These are phyloP conservation scores for Vesta saturnalis DNA, from an alignment of 2,888 invertebrate species.

Conservation along the genomic window DNA sequence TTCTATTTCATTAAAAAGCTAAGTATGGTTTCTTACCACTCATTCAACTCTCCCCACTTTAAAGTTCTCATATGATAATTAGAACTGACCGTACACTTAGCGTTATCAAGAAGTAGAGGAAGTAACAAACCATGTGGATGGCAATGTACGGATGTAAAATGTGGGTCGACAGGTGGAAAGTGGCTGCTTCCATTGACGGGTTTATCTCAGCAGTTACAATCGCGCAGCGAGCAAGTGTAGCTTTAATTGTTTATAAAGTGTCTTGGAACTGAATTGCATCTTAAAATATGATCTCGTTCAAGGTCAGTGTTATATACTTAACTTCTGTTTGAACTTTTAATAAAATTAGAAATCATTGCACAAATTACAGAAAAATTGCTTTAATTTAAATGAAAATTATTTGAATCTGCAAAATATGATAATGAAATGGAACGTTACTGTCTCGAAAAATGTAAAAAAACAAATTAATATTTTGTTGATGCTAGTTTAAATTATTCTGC, in stretches of 20 bases:
- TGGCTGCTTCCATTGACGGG: slow-evolving; percentile 44
- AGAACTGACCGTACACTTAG: slow-evolving; percentile 20
- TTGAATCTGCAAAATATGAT: no score
- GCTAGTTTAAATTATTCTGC: no score
- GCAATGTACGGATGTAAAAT: slow-evolving; percentile 41
- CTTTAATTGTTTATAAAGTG: slow-evolving; percentile 27
- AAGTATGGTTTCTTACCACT: slow-evolving; percentile 5
- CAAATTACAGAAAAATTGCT: not conserved
- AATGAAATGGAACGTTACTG: not conserved
- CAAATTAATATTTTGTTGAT: not conserved
- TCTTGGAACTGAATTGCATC: not conserved
- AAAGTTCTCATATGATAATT: slow-evolving; percentile 17
- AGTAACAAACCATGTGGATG: slow-evolving; percentile 38
- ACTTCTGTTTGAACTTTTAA: no score
- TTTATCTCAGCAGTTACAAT: slow-evolving; percentile 42
- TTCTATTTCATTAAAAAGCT: not conserved
- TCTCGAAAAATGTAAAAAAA: not conserved
- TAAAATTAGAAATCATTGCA: not conserved
- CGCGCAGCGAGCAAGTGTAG: slow-evolving; percentile 38
- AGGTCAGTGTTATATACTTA: slow-evolving; percentile 31
- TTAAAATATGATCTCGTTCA: slow-evolving; percentile 32
- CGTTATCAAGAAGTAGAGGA: slow-evolving; percentile 41
- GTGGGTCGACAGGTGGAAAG: slow-evolving; percentile 47
- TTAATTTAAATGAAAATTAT: not conserved
- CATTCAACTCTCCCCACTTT: slow-evolving; percentile 19